Conservation (phyloP, 2,797 vertebrate genomes). For the Xenentodon cancila region DNA sequence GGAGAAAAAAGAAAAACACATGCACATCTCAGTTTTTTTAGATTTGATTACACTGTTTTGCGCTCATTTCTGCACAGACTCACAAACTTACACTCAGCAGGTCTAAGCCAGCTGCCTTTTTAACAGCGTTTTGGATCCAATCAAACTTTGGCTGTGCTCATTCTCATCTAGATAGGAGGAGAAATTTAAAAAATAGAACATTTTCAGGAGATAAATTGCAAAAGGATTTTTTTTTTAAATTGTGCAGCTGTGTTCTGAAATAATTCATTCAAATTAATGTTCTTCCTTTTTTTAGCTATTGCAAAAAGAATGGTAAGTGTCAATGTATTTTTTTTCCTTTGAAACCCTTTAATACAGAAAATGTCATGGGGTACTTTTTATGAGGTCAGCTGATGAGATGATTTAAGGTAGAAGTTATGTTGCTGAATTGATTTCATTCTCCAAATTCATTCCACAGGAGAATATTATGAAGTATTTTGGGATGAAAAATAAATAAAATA, state of each 20-base stretch:
- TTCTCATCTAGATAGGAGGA: conserved; percentile 36
- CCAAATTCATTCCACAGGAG: conserved; percentile 21
- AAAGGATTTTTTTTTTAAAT: conserved; percentile 50
- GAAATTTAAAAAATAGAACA: conserved; percentile 42
- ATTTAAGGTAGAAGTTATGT: conserved; percentile 44
- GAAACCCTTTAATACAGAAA: conserved; percentile 41
- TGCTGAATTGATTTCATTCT: conserved; percentile 41
- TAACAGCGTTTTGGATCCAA: conserved; percentile 44
- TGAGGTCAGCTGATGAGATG: conserved; percentile 26
- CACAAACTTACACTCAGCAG: conserved; percentile 35
- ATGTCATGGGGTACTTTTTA: conserved; percentile 13
- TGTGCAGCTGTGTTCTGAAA: conserved; percentile 40
- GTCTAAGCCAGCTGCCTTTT: conserved; percentile 40
- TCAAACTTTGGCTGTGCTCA: conserved; percentile 24
- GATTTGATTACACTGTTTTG: conserved; percentile 35
- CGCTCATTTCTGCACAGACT: conserved; percentile 34
- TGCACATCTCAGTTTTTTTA: conserved; percentile 24
- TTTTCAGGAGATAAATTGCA: conserved; percentile 47
- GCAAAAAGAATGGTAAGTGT: conserved; percentile 18
- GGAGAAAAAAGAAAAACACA: conserved; percentile 15
- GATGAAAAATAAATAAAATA: conserved; percentile 20
- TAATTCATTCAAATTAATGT: conserved; percentile 57
- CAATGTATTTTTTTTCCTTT: conserved; percentile 1
- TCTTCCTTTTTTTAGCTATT: conserved; percentile 38
- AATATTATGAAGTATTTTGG: conserved; percentile 1